A percentile compares a stretch with the other conserved stretches of the same genome.
These are phyloP conservation scores for Distichodus sexfasciatus DNA, from an alignment of 2,797 vertebrate genomes.

Conservation along the genomic window DNA sequence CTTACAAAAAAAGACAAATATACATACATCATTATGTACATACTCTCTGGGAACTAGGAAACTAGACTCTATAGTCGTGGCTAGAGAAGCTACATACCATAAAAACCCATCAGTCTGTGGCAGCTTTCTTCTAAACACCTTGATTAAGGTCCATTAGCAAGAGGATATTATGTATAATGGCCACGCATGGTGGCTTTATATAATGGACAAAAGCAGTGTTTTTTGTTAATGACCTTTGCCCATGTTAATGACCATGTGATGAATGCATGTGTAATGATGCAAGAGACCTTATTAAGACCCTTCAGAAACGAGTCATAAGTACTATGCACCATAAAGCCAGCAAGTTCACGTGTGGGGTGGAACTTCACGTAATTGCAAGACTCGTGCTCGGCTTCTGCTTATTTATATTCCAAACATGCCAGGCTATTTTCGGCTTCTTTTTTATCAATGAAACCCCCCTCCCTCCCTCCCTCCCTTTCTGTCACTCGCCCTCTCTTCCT, in stretches of 20 bases:
- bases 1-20: neutral
- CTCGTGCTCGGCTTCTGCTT: slow-evolving; percentile 8
- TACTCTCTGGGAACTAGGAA: neutral
- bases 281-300: no score
- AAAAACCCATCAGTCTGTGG: neutral
- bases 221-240: no score
- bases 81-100: slow-evolving; percentile 22
- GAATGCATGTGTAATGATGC: no score
- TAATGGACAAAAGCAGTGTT: neutral
- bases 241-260: no score
- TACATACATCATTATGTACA: slow-evolving; percentile 3
- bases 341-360: neutral
- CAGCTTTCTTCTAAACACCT: neutral
- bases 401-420: slow-evolving; percentile 39
- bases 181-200: neutral
- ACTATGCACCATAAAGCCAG: no score
- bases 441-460: slow-evolving; percentile 44
- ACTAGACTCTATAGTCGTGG: neutral
- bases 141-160: neutral
- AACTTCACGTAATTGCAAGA: neutral
- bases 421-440: slow-evolving; percentile 26
- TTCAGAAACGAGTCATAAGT: no score
- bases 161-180: neutral
- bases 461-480: neutral
- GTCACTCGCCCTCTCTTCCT: neutral